A percentile compares a stretch with the other conserved stretches of the same genome.
phyloP scores from a whole-genome alignment of 2,888 invertebrate species.

The Phorcus lineatus region DNA sequence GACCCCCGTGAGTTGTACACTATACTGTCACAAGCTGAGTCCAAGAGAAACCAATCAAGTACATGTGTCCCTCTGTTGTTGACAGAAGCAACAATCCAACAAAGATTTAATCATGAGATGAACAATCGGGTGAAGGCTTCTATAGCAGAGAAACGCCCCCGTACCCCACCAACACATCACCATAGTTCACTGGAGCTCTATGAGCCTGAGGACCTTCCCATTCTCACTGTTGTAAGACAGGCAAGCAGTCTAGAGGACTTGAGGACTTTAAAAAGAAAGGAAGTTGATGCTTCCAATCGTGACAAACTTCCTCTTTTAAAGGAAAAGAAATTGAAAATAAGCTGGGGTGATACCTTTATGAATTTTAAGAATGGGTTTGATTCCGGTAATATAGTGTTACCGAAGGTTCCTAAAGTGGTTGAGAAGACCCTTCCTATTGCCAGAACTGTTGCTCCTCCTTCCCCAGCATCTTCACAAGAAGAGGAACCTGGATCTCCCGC shows the following conservation, averaged over 20 bases:
- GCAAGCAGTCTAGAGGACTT: constrained; percentile 9
- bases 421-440: constrained; percentile 3
- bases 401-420: not conserved
- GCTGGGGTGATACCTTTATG: not conserved
- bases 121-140: not conserved
- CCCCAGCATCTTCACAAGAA: not conserved
- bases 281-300: not conserved
- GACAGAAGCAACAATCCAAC: not conserved
- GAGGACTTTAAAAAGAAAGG: not conserved
- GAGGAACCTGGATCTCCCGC: not conserved
- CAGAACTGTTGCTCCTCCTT: not conserved
- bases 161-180: not conserved
- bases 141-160: not conserved
- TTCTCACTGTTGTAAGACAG: not conserved
- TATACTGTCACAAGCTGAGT: constrained; percentile 29
- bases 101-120: not conserved
- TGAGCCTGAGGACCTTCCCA: not conserved
- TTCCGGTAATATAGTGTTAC: not conserved
- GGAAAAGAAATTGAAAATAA: not conserved
- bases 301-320: not conserved
- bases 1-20: constrained; percentile 39
- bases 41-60: constrained; percentile 3
- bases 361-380: not conserved
- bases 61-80: not conserved
- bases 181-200: constrained; percentile 9